Base-by-base conservation (phyloP, 2,113 vertebrate species). In the Sapayoa aenigma region DNA sequence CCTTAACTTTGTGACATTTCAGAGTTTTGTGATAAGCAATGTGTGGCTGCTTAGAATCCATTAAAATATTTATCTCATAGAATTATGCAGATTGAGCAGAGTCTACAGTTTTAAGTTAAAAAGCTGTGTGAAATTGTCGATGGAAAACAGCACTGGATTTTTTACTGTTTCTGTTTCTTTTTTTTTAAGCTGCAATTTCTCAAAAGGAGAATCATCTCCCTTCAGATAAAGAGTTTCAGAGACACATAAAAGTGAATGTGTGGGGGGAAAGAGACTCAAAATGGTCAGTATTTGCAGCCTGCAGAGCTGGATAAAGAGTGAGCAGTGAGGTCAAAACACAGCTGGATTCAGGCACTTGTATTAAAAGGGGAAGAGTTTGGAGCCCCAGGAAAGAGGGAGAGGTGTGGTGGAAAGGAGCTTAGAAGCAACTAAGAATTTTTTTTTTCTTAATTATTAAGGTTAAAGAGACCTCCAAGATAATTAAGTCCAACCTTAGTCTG, bases 91-190 rank as follows among this genome's bases (percentile, higher is more conserved):
- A 35, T 37, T 59, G 37, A 71, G 33, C 39, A 6, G 35, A 67
- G 82, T 96, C 95, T 86, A 37, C 80, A 67, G 86, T 95, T 96
- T 92, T 23, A 47, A 88, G 72, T 96, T 74, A 90, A 94, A 53
- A 68, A 90, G 72, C 72, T 78, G 44, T 0, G 3, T 44, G 92
- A 84, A 90, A 84, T 56, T 82, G 66, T 63, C 89, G 73, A 49
- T 60, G 52, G 90, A n/a, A 88, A 92, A 71, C 9, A 1, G 52
- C 68, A 9, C n/a, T 60, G 59, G 30, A 3, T 37, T 60, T 37
- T 60, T 37, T 37, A 87, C 50, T 85, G 90, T 79, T 91, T 67
- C 53, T 81, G 22, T 42, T 63, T 65, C 30, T 47, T 33, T 75
- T 75, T 49, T 73, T 83, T 55, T 14, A 47, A 59, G 59, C 47